Conservation (phyloP, 64 coral and sea anemone species). For the Acropora yongei region DNA sequence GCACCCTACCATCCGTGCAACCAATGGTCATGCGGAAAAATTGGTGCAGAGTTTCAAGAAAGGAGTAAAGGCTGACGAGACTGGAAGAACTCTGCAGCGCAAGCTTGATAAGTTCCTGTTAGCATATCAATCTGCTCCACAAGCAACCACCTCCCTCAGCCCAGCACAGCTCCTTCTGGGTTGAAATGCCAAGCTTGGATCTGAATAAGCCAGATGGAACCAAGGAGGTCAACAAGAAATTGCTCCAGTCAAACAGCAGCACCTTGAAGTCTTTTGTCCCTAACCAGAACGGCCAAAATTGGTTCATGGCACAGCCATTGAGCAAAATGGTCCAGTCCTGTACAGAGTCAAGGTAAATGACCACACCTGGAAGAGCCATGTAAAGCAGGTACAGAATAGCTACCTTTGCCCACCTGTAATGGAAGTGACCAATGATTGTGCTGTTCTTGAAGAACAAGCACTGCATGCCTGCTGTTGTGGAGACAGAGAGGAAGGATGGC, state of each 20-base stretch:
- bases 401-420: too few species aligned
- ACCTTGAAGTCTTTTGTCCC: too few species aligned
- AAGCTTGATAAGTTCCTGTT: too few species aligned
- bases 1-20: too few species aligned
- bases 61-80: too few species aligned
- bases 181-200: slow-evolving; percentile 34
- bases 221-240: slow-evolving; percentile 24
- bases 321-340: neutral
- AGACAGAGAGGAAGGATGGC: too few species aligned
- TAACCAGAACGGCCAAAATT: neutral
- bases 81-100: too few species aligned
- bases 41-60: too few species aligned
- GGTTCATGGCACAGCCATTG: neutral
- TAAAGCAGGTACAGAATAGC: neutral
- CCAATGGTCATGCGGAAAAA: too few species aligned
- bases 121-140: slow-evolving; percentile 39
- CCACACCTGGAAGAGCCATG: neutral
- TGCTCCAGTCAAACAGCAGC: neutral
- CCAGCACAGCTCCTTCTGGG: slow-evolving; percentile 44
- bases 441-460: too few species aligned
- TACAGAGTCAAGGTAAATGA: neutral
- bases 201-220: neutral
- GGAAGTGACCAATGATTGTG: too few species aligned
- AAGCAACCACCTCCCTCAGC: slow-evolving; percentile 20
- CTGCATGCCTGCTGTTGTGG: too few species aligned